phyloP scores from a whole-genome alignment of 2,888 invertebrate species.

The Strigamia maritima region DNA sequence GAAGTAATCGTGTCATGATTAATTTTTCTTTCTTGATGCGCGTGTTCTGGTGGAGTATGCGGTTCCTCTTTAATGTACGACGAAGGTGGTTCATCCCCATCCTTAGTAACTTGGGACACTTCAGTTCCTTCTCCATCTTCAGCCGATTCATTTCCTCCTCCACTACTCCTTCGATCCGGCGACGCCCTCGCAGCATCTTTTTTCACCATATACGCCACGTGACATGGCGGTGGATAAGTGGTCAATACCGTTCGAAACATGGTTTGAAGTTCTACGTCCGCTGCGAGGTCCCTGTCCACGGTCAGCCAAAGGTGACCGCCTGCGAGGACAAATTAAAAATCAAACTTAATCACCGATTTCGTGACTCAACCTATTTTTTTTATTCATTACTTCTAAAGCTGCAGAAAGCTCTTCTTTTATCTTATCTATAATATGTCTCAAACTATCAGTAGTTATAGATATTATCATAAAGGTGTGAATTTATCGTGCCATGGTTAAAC shows the following conservation, averaged over 20 bases:
- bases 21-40: conserved; percentile 8
- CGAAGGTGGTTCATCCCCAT: not conserved
- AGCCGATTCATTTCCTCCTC: conserved; percentile 5
- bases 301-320: conserved; percentile 37
- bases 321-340: not conserved
- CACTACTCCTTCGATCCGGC: not conserved
- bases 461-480: not conserved
- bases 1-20: not conserved
- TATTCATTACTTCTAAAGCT: not conserved
- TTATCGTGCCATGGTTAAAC: not conserved
- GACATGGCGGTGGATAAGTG: not conserved
- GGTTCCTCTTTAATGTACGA: conserved; percentile 32
- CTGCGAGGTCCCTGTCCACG: conserved; percentile 26
- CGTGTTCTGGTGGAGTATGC: not conserved
- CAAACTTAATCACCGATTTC: not conserved
- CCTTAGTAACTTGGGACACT: not conserved
- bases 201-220: not conserved
- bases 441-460: conserved; percentile 15
- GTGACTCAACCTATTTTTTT: not conserved
- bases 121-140: not conserved
- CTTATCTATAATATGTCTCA: not conserved
- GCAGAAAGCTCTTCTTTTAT: not conserved
- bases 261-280: conserved; percentile 20
- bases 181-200: not conserved
- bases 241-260: conserved; percentile 34